phyloP scores from a whole-genome alignment of 2,113 vertebrate species.

The Carettochelys insculpta region DNA sequence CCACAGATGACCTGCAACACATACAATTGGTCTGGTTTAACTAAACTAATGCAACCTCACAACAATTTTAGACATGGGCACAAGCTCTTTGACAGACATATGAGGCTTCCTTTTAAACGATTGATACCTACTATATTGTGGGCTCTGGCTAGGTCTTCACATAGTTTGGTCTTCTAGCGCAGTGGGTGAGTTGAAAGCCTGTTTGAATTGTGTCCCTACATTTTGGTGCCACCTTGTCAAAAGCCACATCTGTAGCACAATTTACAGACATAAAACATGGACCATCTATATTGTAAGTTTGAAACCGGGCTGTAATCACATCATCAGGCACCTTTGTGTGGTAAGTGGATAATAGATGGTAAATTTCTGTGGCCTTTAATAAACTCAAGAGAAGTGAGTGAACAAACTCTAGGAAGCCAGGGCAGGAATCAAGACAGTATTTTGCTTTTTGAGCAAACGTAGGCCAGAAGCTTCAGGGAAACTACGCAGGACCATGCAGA shows the following conservation, averaged over 20 bases:
- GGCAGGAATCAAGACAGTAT: background rate
- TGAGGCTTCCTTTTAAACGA: background rate
- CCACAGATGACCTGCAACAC: no score
- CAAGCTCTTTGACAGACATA: background rate
- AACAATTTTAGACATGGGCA: background rate
- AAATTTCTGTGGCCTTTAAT: background rate
- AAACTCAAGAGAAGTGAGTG: background rate
- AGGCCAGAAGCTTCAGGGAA: background rate
- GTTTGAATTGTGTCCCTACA: background rate
- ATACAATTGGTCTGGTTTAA: background rate
- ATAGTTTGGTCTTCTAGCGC: background rate
- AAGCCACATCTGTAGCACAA: background rate
- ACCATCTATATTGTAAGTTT: background rate
- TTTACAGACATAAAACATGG: background rate
- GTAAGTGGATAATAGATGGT: background rate
- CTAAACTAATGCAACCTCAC: background rate
- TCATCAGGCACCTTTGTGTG: background rate
- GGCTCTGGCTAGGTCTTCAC: background rate
- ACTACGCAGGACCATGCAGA: background rate
- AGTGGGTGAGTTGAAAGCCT: background rate
- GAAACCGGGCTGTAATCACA: background rate
- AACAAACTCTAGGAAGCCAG: background rate
- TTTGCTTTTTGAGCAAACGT: background rate
- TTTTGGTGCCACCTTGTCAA: background rate
- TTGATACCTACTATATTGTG: background rate